Base-by-base conservation (phyloP, 2,797 vertebrate genomes). In the Pempheris klunzingeri region DNA sequence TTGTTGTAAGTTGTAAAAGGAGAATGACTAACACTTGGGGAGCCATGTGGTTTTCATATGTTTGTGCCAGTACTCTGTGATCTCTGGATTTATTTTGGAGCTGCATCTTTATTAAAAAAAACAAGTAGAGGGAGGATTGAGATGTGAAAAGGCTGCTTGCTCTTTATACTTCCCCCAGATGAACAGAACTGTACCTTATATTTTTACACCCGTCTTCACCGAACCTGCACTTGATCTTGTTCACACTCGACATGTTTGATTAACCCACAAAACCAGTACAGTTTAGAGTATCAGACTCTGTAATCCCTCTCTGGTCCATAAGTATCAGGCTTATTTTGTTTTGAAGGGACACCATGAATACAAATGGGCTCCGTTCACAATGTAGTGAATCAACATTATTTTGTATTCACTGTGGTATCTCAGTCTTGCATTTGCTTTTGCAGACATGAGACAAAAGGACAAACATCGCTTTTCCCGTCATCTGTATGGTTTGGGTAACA, bases 201-300 rank as follows among this genome's bases (percentile, higher is more conserved):
- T 32, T n/a, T 32, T 32, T 32, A 32, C 30, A 32, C 3, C 30
- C 6, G 30, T 32, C 30, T 4, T 4, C 30, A 32, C 30, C 6
- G 30, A 32, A 32, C 30, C 30, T 32, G 6, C 3, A 32, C 30
- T 32, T 32, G 30, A 32, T 32, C 30, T 32, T 32, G 30, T 32
- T 4, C 6, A 15, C 14, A 30, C 18, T 15, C 32, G 26, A n/a
- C 20, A 22, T 9, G 15, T 63, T 63, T 52, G n/a, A 1, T 50
- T 6, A 12, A 53, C 11, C 7, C 26, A 32, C 26, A 44, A 34
- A 34, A 20, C 32, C 26, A 36, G 12, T 43, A 50, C 13, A 46
- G 50, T 68, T 68, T 46, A 22, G 4, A 52, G 61, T 54, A 60
- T 53, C 34, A 52, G 28, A 59, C 20, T 59, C 9, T 49, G 38